Evolutionary conservation across 2,113 vertebrate genomes (phyloP).

Genomic region (Corythornis cristatus): DNA sequence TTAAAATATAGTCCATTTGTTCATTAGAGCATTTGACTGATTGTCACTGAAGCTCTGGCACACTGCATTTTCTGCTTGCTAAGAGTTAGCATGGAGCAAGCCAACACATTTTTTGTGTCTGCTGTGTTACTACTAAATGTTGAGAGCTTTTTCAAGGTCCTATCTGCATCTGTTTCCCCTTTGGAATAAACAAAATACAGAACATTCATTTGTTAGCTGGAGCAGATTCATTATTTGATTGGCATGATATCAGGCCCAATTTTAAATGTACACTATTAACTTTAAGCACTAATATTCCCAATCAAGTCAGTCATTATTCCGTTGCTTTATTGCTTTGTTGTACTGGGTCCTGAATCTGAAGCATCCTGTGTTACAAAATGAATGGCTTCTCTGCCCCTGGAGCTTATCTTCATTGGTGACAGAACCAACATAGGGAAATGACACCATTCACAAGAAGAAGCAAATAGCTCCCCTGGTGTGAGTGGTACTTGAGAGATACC

Average conservation of each 20-base stretch:
- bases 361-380: background rate
- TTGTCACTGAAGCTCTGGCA: background rate
- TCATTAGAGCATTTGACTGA: background rate
- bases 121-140: background rate
- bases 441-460: accelerated
- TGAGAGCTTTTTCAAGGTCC: background rate
- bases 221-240: conserved; percentile 6
- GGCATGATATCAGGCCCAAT: background rate
- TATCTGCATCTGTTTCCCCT: background rate
- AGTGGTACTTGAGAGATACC: background rate
- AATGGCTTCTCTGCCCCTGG: background rate
- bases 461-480: background rate
- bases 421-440: background rate
- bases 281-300: background rate
- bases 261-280: background rate
- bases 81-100: background rate
- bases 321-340: background rate
- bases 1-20: background rate
- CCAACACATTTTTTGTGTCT: background rate
- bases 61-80: background rate
- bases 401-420: background rate
- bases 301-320: background rate
- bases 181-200: background rate
- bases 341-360: conserved; percentile 7
- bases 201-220: background rate